A percentile compares a stretch with the other conserved stretches of the same genome.
These are phyloP conservation scores for Brachionus calyciflorus DNA, from an alignment of 1,140 invertebrate genomes.

Conservation along the genomic window DNA sequence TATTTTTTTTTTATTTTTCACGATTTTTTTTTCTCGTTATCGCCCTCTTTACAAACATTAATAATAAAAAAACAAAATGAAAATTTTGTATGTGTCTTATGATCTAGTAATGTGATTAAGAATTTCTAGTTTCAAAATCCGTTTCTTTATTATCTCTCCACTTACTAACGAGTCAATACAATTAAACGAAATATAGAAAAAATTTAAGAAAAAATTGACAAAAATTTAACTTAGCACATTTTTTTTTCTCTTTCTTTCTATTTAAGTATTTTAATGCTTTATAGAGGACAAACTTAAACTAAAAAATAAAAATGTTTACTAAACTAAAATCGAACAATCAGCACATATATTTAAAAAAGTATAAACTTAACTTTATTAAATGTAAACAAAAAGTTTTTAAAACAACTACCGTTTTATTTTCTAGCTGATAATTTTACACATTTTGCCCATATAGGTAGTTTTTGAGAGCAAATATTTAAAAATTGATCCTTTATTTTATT, in stretches of 20 bases:
- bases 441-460: too few species aligned
- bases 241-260: neutral
- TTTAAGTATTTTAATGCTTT: neutral
- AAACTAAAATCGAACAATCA: slow-evolving; percentile 34
- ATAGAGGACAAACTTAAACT: slow-evolving; percentile 33
- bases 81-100: slow-evolving; percentile 27
- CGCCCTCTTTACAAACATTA: slow-evolving; percentile 16
- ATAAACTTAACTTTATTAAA: slow-evolving; percentile 6
- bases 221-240: slow-evolving; percentile 37
- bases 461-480: slow-evolving; percentile 32
- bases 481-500: neutral
- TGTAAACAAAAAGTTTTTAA: slow-evolving; percentile 33
- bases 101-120: slow-evolving; percentile 40
- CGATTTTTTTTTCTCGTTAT: slow-evolving; percentile 1
- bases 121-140: neutral
- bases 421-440: slow-evolving; percentile 25
- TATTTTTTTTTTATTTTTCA: neutral
- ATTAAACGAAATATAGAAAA: too few species aligned
- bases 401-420: slow-evolving; percentile 1
- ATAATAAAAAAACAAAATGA: too few species aligned
- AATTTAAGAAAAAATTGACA: slow-evolving; percentile 15
- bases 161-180: slow-evolving; percentile 23
- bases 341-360: slow-evolving; percentile 18
- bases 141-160: neutral
- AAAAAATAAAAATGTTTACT: too few species aligned